Percentiles rank a stretch among this genome's conserved stretches.
Conservation (phyloP, 2,113 vertebrate species). For the Sylvietta virens region DNA sequence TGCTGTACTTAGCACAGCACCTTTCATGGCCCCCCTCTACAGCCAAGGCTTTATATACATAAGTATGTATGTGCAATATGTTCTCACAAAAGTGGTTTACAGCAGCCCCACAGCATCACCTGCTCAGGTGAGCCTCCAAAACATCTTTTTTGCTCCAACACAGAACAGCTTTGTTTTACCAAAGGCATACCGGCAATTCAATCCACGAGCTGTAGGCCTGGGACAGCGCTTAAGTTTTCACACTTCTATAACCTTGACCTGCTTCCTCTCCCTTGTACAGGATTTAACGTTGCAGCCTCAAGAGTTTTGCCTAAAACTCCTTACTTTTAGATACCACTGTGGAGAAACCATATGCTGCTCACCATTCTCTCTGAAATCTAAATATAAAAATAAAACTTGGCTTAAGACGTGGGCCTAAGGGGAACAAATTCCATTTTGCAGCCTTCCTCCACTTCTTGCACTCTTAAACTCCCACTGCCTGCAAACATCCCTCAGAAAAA, state of each 20-base stretch:
- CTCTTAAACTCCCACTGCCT: neutral
- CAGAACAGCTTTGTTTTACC: neutral
- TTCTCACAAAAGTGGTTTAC: neutral
- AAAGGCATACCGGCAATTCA: neutral
- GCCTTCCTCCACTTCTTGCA: neutral
- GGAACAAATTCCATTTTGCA: neutral
- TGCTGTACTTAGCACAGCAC: neutral
- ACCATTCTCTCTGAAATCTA: neutral
- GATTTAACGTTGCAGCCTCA: neutral
- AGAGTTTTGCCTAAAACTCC: neutral
- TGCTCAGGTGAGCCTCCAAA: neutral
- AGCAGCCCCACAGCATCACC: neutral
- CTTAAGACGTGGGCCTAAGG: neutral
- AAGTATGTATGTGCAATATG: rapidly evolving
- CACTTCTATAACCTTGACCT: neutral
- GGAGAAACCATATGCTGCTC: neutral
- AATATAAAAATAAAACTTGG: neutral
- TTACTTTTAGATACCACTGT: neutral
- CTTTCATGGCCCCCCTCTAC: neutral
- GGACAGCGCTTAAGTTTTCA: neutral
- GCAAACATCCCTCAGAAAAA: neutral
- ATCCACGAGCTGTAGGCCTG: neutral
- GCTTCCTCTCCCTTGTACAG: neutral
- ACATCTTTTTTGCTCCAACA: neutral
- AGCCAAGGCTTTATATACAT: neutral